Evolutionary conservation across 1,140 invertebrate species (phyloP), one percentile per base, ranked within the genome.

Genomic region (Diachasmimorpha longicaudata): DNA sequence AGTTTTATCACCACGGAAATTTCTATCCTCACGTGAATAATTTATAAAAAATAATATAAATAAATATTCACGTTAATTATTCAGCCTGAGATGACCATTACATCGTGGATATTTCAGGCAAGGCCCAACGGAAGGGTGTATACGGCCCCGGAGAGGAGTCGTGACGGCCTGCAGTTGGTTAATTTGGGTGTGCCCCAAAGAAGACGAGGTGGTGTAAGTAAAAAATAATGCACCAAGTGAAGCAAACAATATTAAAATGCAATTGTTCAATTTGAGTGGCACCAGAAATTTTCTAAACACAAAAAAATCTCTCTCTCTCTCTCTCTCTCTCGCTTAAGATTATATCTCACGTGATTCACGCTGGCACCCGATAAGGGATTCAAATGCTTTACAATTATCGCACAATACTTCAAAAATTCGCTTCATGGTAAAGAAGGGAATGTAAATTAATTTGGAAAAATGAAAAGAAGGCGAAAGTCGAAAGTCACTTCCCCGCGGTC

Each of bases 31-130:
- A n/a, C n/a, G 31, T 6, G 31, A 6, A 3, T 31, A 6, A 31
- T 31, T 31, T 6, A 31, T 3, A 31, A 2, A 31, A 6, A 31
- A 31, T 31, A 31, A 31, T 31, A 31, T 31, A 31, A 31, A 31
- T 31, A 31, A 31, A 31, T 31, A 31, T 31, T n/a, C n/a, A n/a
- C n/a, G n/a, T n/a, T n/a, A 10, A 39, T 39, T 39, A 10, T n/a
- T 55, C 14, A 14, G 23, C 25, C 25, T 25, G 21, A 66, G 21
- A 66, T 55, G 36, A 68, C 16, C 36, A 66, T 66, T 21, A 23
- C 37, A 71, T 86, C 74, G 81, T 88, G 83, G 82, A 78, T 83
- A 70, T 87, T 87, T 86, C 85, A 86, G 85, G 86, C 82, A 74
- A 87, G 84, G 78, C 84, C 85, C 70, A 83, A 83, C 70, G 82